phyloP scores from a whole-genome alignment of 1,140 invertebrate genomes.

The Polypedilum pembai region DNA sequence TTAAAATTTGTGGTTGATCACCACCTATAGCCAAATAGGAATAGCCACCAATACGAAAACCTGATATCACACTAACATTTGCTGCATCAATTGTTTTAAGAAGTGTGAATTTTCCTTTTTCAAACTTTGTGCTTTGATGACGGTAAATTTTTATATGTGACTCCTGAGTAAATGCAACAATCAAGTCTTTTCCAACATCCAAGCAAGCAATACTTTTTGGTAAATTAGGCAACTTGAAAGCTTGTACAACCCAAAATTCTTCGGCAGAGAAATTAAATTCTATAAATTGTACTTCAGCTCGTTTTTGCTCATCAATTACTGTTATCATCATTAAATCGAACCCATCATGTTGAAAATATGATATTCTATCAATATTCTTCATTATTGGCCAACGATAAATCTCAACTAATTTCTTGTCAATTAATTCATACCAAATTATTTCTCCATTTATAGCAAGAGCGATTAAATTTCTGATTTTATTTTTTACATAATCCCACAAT shows the following conservation, averaged over 20 bases:
- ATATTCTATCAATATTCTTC: conserved; percentile 31
- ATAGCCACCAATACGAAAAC: conserved; percentile 43
- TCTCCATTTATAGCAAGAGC: conserved; percentile 33
- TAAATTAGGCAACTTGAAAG: conserved; percentile 33
- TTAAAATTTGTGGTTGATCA: conserved; percentile 41
- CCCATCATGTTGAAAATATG: conserved; percentile 34
- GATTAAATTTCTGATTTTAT: conserved; percentile 35
- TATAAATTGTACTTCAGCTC: conserved; percentile 36
- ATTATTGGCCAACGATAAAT: conserved; percentile 28
- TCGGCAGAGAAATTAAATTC: conserved; percentile 33
- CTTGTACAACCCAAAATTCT: conserved; percentile 40
- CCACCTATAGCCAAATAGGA: conserved; percentile 45
- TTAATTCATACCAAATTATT: conserved; percentile 36
- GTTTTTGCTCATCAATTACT: conserved; percentile 29
- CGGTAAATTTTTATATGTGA: conserved; percentile 35
- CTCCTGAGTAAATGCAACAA: conserved; percentile 37
- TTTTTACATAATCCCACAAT: conserved; percentile 34
- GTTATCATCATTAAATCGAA: conserved; percentile 34
- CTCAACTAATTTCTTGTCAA: conserved; percentile 1
- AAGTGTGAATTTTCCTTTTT: conserved; percentile 33
- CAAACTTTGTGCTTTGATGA: conserved; percentile 31
- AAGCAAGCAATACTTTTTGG: conserved; percentile 35
- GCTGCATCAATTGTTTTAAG: conserved; percentile 33
- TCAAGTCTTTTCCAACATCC: conserved; percentile 36
- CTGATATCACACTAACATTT: conserved; percentile 33